Conservation (phyloP, 1,140 invertebrate species). For the Rhynchophorus ferrugineus region DNA sequence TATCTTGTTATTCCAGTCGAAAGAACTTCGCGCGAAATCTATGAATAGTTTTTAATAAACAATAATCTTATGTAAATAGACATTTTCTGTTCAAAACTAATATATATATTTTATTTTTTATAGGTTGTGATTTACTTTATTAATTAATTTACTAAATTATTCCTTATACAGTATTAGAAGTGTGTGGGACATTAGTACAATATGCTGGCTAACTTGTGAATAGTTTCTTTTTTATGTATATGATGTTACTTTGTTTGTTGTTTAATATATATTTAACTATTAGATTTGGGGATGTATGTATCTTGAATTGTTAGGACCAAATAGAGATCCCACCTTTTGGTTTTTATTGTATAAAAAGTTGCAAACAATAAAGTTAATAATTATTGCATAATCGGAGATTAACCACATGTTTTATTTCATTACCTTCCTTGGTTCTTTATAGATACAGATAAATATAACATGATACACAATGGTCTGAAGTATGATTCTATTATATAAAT, state of each 20-base stretch:
- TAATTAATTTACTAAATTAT: constrained; percentile 20
- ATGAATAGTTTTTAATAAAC: background rate
- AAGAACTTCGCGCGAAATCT: background rate
- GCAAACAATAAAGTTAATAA: constrained; percentile 23
- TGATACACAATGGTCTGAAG: no score
- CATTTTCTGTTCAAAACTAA: background rate
- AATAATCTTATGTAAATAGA: constrained; percentile 1
- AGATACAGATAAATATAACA: no score
- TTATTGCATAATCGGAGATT: constrained; percentile 9
- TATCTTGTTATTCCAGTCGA: background rate
- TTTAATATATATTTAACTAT: constrained; percentile 28
- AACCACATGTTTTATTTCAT: no score
- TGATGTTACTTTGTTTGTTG: constrained; percentile 26
- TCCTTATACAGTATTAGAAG: constrained; percentile 29
- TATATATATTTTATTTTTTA: constrained; percentile 15
- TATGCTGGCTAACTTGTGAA: constrained; percentile 22
- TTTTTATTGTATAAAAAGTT: constrained; percentile 37
- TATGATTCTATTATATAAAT: no score
- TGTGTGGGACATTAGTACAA: constrained; percentile 21
- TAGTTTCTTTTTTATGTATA: constrained; percentile 29
- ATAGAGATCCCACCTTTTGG: constrained; percentile 32
- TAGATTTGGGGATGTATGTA: constrained; percentile 25
- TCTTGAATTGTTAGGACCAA: constrained; percentile 33
- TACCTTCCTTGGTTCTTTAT: no score
- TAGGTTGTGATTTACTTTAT: constrained; percentile 28